Base-by-base conservation (phyloP, 2,888 invertebrate species). In the Cybosia mesomella region DNA sequence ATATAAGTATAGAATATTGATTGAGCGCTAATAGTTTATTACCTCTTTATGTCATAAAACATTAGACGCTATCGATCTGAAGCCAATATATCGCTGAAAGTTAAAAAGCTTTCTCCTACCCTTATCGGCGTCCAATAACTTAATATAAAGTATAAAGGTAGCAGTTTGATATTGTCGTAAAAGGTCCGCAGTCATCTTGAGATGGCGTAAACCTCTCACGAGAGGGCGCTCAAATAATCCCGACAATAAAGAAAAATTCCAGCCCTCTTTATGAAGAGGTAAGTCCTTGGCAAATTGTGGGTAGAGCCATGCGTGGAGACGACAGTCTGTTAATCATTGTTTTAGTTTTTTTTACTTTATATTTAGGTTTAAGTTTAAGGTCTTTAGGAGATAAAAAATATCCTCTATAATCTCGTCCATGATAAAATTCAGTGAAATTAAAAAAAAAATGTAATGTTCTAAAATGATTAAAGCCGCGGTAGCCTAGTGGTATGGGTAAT, bases 171-270 rank as follows among this genome's bases (percentile, higher is more conserved):
- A 91, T 89, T 84, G 89, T 92, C 93, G 89, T 94, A 93, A 94
- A 92, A 91, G 91, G 91, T 89, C 90, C 89, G 88, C 90, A 85
- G 92, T 91, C 92, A 92, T 94, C 92, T 93, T 88, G 91, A 89
- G 89, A 91, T 90, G 91, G 89, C 93, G 92, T 92, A 92, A 93
- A 93, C 91, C 93, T 90, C 89, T 91, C 89, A 89, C 85, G 87
- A 87, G 92, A 86, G 88, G 87, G 89, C 86, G 90, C 91, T 90
- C 92, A 90, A 92, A 92, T 94, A 94, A 94, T 93, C 94, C 92
- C 85, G 89, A 94, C 94, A 92, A 94, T 95, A 94, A 94, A 95
- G 94, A 95, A 94, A 94, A 93, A 94, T 94, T 93, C 93, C 92
- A 88, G 88, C 93, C 92, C 93, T 91, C 92, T 92, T 94, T 94